Evolutionary conservation across 2,888 invertebrate species (phyloP).

Genomic region (Leucophenga montana): DNA sequence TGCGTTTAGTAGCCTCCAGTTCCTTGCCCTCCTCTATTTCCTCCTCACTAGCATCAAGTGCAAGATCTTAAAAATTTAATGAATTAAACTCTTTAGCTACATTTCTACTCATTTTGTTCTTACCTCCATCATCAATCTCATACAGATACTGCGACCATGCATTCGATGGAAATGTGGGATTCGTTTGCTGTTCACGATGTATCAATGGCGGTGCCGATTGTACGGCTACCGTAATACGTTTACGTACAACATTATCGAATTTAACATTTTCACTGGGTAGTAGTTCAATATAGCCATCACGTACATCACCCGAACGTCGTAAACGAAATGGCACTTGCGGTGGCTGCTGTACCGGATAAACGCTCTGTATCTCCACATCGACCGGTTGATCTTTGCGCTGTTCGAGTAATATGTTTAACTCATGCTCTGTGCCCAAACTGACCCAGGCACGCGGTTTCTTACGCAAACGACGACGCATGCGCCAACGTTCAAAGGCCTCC

Average conservation of each 20-base stretch:
- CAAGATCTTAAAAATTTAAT: slow-evolving; percentile 47
- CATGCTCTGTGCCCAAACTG: slow-evolving; percentile 79
- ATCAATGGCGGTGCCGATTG: slow-evolving; percentile 76
- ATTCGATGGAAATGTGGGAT: slow-evolving; percentile 79
- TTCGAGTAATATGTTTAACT: slow-evolving; percentile 76
- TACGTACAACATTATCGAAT: slow-evolving; percentile 76
- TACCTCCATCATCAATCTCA: slow-evolving; percentile 69
- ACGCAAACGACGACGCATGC: slow-evolving; percentile 76
- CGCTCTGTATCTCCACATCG: slow-evolving; percentile 80
- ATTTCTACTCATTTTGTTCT: slow-evolving; percentile 2
- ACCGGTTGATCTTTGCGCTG: slow-evolving; percentile 76
- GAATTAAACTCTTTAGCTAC: neutral
- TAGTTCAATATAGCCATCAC: slow-evolving; percentile 82
- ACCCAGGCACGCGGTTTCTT: slow-evolving; percentile 77
- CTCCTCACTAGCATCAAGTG: slow-evolving; percentile 55
- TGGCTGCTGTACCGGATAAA: slow-evolving; percentile 75
- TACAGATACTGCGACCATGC: slow-evolving; percentile 81
- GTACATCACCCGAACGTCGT: slow-evolving; percentile 76
- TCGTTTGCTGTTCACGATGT: slow-evolving; percentile 79
- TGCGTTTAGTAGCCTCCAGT: slow-evolving; percentile 35
- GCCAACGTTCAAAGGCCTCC: slow-evolving; percentile 72
- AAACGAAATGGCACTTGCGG: slow-evolving; percentile 74
- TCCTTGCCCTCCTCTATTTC: slow-evolving; percentile 58
- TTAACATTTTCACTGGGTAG: slow-evolving; percentile 74
- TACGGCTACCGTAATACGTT: slow-evolving; percentile 76